Evolutionary conservation across 2,888 invertebrate genomes (phyloP).

Genomic region (Lycia hirtaria): DNA sequence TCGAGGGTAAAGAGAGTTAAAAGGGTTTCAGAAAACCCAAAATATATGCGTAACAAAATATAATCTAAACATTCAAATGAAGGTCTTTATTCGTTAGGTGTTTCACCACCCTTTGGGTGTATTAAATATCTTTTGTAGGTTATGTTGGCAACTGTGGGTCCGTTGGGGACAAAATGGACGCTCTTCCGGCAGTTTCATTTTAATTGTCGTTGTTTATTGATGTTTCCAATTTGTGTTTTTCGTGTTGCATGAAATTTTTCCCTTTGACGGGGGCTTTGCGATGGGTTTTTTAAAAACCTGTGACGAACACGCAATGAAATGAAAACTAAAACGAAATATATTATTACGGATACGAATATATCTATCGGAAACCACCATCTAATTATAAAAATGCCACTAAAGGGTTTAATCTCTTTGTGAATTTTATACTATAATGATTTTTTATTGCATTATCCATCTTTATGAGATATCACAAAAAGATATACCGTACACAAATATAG

Average conservation of each 20-base stretch:
- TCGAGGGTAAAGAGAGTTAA: conserved; percentile 43
- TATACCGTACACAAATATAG: too few species aligned
- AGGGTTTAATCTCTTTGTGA: too few species aligned
- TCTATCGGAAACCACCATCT: not conserved
- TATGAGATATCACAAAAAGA: too few species aligned
- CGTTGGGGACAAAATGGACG: conserved; percentile 41
- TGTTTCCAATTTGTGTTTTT: conserved; percentile 41
- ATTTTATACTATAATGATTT: too few species aligned
- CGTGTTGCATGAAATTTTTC: conserved; percentile 31
- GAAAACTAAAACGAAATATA: conserved; percentile 2
- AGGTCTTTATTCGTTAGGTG: conserved; percentile 46
- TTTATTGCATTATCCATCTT: too few species aligned
- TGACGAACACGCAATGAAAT: conserved; percentile 3
- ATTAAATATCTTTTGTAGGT: conserved; percentile 44
- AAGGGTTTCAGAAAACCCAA: conserved; percentile 39
- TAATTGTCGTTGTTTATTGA: conserved; percentile 47
- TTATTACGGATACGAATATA: not conserved
- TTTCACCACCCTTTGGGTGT: conserved; percentile 43
- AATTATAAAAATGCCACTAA: too few species aligned
- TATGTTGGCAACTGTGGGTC: conserved; percentile 27
- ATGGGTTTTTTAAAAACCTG: conserved; percentile 9
- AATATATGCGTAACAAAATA: conserved; percentile 42
- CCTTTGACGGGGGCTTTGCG: conserved; percentile 30
- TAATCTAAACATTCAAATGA: conserved; percentile 46
- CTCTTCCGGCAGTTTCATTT: conserved; percentile 45